phyloP scores from a whole-genome alignment of 2,888 invertebrate genomes.

The Oligia fasciuncula region DNA sequence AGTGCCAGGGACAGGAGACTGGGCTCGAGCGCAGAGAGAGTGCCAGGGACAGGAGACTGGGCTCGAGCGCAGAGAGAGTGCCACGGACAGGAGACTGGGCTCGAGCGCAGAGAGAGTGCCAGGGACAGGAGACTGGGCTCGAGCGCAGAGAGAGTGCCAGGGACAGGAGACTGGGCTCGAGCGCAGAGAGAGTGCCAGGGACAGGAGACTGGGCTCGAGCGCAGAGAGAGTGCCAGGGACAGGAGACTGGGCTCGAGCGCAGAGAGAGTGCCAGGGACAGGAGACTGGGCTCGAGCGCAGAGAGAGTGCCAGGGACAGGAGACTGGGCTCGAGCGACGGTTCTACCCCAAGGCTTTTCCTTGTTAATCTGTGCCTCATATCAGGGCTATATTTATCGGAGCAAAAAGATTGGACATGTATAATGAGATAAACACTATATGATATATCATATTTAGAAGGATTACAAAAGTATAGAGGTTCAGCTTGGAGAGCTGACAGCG shows the following conservation, averaged over 20 bases:
- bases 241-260: background rate
- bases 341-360: background rate
- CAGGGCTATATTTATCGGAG: too few species aligned
- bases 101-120: background rate
- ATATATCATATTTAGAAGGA: background rate
- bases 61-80: too few species aligned
- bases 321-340: background rate
- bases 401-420: background rate
- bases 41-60: background rate
- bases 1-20: background rate
- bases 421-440: too few species aligned
- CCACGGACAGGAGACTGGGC: background rate
- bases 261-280: too few species aligned
- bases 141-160: background rate
- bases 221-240: background rate
- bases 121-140: background rate
- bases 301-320: background rate
- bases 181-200: background rate
- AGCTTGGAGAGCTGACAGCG: background rate
- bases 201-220: too few species aligned
- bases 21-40: too few species aligned
- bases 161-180: background rate
- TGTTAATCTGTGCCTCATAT: background rate
- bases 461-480: background rate
- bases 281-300: too few species aligned